Evolutionary conservation across 2,797 vertebrate genomes (phyloP).

Genomic region (Mus caroli): DNA sequence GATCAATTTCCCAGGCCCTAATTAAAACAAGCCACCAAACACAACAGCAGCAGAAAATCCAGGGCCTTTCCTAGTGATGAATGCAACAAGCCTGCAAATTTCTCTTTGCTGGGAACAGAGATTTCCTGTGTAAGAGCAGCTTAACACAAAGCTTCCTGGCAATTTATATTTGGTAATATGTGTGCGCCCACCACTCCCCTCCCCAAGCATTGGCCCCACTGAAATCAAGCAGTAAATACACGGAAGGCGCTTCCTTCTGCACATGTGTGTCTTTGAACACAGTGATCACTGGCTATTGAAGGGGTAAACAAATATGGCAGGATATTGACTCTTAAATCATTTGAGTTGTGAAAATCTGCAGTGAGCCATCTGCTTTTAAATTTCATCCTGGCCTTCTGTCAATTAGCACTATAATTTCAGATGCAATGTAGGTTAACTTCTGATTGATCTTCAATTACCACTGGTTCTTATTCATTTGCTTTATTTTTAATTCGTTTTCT

Average conservation of each 20-base stretch:
- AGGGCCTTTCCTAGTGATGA: conserved; percentile 71
- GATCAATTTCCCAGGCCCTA: conserved; percentile 78
- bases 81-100: conserved; percentile 75
- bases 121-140: conserved; percentile 48
- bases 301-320: conserved; percentile 60
- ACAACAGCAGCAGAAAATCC: conserved; percentile 70
- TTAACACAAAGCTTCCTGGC: conserved; percentile 41
- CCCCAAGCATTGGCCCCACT: neutral
- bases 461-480: conserved; percentile 72
- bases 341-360: conserved; percentile 69
- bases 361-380: conserved; percentile 76
- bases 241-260: neutral
- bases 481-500: conserved; percentile 72
- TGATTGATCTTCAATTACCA: conserved; percentile 81
- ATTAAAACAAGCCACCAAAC: conserved; percentile 81
- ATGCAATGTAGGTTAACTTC: conserved; percentile 73
- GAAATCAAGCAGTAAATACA: neutral
- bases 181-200: neutral
- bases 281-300: conserved; percentile 13
- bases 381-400: conserved; percentile 67
- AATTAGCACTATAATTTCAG: conserved; percentile 81
- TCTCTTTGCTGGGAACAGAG: conserved; percentile 69
- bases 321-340: conserved; percentile 23
- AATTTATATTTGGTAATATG: conserved; percentile 44
- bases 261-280: conserved; percentile 25